Evolutionary conservation across 2,797 vertebrate species (phyloP).

Genomic region (Balearica regulorum): DNA sequence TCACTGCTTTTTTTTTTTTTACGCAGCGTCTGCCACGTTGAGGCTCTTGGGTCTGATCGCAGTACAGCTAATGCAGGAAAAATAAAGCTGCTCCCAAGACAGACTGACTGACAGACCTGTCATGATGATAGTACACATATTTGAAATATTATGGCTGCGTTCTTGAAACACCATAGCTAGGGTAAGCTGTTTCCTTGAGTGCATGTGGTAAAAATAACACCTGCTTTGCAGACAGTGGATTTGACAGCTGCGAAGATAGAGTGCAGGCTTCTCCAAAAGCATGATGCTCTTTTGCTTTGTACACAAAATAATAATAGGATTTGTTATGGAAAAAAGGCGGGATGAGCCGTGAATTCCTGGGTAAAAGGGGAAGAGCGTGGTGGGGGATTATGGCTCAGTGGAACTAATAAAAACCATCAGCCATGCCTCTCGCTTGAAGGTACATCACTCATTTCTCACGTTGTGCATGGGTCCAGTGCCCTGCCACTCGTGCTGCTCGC

Average conservation of each 20-base stretch:
- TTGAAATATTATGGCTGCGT: constrained; percentile 25
- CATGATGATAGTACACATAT: constrained; percentile 3
- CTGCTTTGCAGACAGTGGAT: constrained; percentile 13
- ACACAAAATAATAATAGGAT: not conserved
- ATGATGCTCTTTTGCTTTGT: not conserved
- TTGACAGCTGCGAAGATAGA: not conserved
- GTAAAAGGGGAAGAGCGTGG: not conserved
- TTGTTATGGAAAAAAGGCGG: not conserved
- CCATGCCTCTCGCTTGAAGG: not conserved
- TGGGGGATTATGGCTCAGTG: not conserved
- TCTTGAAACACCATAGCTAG: not conserved
- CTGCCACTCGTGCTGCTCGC: not conserved
- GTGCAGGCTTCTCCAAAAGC: not conserved
- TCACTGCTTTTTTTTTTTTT: not conserved
- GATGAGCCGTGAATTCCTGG: not conserved
- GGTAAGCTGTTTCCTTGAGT: constrained; percentile 19
- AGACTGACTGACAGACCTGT: constrained; percentile 54
- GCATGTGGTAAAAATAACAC: constrained; percentile 34
- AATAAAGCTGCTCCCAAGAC: constrained; percentile 54
- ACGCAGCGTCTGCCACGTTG: not conserved
- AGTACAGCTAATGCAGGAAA: constrained; percentile 13
- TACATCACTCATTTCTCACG: not conserved
- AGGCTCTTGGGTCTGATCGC: constrained; percentile 16
- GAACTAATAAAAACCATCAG: not conserved
- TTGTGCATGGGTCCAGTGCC: not conserved